phyloP scores from a whole-genome alignment of 2,888 invertebrate species.

The Pecten maximus region DNA sequence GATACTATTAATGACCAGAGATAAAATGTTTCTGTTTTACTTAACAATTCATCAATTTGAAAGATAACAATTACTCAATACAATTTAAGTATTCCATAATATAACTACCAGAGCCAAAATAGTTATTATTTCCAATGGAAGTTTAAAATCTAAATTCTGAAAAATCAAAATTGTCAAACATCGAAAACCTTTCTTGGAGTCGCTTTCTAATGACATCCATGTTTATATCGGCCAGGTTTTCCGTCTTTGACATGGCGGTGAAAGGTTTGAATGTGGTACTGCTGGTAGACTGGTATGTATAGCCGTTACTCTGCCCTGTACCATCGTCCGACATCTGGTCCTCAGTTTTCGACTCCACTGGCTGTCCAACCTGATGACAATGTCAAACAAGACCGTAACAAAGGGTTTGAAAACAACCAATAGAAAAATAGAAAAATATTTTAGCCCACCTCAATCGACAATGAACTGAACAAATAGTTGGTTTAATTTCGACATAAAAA shows the following conservation, averaged over 20 bases:
- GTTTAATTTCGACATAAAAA: no score
- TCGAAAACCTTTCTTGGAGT: slow-evolving; percentile 81
- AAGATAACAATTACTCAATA: no score
- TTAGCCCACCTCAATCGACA: no score
- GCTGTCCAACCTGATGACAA: background rate
- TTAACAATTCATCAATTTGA: no score
- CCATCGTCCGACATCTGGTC: background rate
- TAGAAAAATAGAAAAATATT: no score
- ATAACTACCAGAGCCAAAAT: background rate
- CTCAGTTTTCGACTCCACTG: background rate
- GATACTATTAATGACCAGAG: no score
- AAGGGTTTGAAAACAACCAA: no score
- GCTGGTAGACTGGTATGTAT: slow-evolving; percentile 51
- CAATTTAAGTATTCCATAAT: no score
- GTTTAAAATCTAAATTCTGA: background rate
- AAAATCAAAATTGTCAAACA: background rate
- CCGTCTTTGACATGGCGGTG: slow-evolving; percentile 61
- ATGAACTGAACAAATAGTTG: no score
- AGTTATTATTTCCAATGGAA: background rate
- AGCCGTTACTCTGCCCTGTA: background rate
- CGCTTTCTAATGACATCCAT: slow-evolving; percentile 79
- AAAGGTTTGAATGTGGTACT: slow-evolving; percentile 50
- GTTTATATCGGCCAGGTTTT: slow-evolving; percentile 69
- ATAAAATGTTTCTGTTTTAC: no score
- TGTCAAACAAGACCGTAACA: slow-evolving; percentile 34